Conservation (phyloP, 2,797 vertebrate species). For the Semaprochilodus insignis region DNA sequence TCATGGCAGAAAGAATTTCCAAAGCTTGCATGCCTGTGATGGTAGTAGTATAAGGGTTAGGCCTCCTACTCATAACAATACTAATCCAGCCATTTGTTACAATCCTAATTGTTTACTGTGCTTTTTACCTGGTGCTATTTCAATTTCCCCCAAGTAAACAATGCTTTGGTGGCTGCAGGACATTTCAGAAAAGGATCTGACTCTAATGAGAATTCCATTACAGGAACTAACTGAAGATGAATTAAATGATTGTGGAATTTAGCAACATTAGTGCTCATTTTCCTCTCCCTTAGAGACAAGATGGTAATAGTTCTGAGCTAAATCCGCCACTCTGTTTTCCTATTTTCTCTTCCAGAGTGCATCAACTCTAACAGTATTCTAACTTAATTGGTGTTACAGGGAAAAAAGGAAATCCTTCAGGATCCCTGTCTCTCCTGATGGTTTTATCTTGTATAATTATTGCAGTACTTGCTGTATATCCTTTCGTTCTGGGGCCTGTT, state of each 20-base stretch:
- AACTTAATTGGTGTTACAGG: slow-evolving; percentile 26
- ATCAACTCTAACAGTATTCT: slow-evolving; percentile 32
- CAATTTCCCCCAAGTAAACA: no score
- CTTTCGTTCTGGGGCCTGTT: slow-evolving; percentile 5
- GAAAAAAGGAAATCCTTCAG: slow-evolving; percentile 27
- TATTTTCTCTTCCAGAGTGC: slow-evolving; percentile 13
- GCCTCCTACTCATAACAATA: no score
- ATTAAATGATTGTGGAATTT: not conserved
- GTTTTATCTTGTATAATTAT: slow-evolving; percentile 34
- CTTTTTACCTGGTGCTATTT: no score
- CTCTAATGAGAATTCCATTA: not conserved
- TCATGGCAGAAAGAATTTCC: no score
- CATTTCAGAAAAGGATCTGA: not conserved
- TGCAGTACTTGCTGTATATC: slow-evolving; percentile 24
- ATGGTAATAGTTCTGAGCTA: slow-evolving; percentile 10
- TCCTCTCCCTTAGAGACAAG: not conserved
- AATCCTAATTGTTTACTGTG: no score
- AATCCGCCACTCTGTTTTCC: not conserved
- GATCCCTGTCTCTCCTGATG: slow-evolving; percentile 11
- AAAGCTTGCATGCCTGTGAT: no score
- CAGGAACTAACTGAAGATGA: not conserved
- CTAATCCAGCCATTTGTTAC: no score
- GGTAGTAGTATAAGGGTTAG: no score
- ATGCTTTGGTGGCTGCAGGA: not conserved
- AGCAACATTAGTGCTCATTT: not conserved